Evolutionary conservation across 2,113 vertebrate species (phyloP).

Genomic region (Hemicordylus capensis): DNA sequence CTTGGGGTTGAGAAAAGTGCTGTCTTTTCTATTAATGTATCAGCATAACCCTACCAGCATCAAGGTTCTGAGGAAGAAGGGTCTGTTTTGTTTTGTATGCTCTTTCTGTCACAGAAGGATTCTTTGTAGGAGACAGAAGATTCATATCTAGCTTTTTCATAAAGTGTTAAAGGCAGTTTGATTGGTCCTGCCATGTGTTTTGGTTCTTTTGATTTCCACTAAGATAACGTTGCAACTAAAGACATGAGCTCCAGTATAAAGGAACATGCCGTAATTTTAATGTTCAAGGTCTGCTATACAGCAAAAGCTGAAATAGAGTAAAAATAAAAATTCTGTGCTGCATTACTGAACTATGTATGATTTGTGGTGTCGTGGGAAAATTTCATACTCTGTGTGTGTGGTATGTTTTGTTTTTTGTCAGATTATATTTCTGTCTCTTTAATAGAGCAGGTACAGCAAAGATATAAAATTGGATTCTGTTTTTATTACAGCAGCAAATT

Average conservation of each 20-base stretch:
- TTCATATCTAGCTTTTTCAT: neutral
- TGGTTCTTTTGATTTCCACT: constrained; percentile 27
- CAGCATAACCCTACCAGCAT: neutral
- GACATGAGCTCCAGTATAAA: neutral
- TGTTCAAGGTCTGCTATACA: constrained; percentile 19
- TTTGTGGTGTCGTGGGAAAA: neutral
- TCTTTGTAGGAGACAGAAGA: neutral
- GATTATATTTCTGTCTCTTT: neutral
- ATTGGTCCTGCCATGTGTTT: constrained; percentile 11
- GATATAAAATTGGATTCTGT: neutral
- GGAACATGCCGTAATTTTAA: neutral
- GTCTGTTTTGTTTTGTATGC: neutral
- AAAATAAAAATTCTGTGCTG: neutral
- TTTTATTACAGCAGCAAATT: constrained; percentile 11
- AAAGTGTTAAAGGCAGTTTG: constrained; percentile 2
- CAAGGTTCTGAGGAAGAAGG: accelerated
- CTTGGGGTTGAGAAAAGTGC: neutral
- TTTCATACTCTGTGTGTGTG: neutral
- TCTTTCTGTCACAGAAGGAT: neutral
- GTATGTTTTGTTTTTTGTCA: neutral
- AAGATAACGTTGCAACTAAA: constrained; percentile 2
- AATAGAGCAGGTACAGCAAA: neutral
- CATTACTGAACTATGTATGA: constrained; percentile 10
- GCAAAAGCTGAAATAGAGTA: neutral
- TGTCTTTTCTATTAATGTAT: neutral